Percentiles rank a stretch among this genome's conserved stretches.
Conservation (phyloP, 2,113 vertebrate species). For the Hystrix cristata region DNA sequence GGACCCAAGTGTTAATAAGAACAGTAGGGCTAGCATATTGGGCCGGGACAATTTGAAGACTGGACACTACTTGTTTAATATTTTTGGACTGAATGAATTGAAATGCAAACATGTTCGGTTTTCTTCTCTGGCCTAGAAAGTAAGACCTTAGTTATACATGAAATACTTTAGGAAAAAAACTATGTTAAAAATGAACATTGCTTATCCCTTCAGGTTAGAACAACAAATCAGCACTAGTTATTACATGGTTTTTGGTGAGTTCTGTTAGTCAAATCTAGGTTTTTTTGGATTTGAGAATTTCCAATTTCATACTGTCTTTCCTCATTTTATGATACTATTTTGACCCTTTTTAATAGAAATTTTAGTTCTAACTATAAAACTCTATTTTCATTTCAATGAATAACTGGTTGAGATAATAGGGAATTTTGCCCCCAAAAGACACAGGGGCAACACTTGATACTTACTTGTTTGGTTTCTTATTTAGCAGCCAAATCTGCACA, state of each 20-base stretch:
- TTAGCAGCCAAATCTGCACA: not conserved
- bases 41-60: not conserved
- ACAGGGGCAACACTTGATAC: not conserved
- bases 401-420: not conserved
- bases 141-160: not conserved
- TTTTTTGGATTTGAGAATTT: not conserved
- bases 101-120: not conserved
- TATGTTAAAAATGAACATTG: not conserved
- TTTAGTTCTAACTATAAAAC: slow-evolving; percentile 50
- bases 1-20: not conserved
- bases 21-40: not conserved
- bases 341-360: not conserved
- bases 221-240: not conserved
- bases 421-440: not conserved
- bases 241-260: not conserved
- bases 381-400: slow-evolving; percentile 15
- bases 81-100: not conserved
- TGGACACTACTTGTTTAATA: not conserved
- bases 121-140: not conserved
- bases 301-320: not conserved
- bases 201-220: not conserved
- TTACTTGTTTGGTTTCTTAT: slow-evolving; percentile 3
- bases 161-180: not conserved
- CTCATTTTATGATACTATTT: slow-evolving; percentile 43
- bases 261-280: not conserved